Percentiles rank a stretch among this genome's conserved stretches.
phyloP scores from a whole-genome alignment of 2,113 vertebrate genomes.

The Cyprinodon tularosa region DNA sequence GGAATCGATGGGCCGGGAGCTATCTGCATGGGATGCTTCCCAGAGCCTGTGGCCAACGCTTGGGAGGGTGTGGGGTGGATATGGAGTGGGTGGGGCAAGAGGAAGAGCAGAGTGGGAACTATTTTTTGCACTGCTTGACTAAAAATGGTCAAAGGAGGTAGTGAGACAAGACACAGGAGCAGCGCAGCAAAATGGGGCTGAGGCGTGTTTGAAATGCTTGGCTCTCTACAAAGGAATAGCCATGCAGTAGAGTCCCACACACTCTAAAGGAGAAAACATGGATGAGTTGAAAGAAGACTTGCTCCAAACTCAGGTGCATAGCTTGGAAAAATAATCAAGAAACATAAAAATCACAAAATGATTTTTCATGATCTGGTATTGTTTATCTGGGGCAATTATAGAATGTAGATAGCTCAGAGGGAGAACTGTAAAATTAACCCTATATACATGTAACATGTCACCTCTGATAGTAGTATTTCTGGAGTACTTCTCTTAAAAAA shows the following conservation, averaged over 20 bases:
- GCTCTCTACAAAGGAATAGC: constrained; percentile 89
- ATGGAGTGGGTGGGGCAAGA: constrained; percentile 40
- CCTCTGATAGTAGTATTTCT: no score
- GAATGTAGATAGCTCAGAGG: no score
- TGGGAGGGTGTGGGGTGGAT: constrained; percentile 62
- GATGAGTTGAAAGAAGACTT: constrained; percentile 79
- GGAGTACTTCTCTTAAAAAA: no score
- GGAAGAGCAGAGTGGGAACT: constrained; percentile 79
- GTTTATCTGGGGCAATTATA: no score
- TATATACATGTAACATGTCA: no score
- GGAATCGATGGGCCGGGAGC: constrained; percentile 92
- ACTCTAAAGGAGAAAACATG: constrained; percentile 68
- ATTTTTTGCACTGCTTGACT: constrained; percentile 99
- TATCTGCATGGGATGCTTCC: constrained; percentile 85
- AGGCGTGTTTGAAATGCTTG: constrained; percentile 93
- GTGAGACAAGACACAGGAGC: constrained; percentile 88
- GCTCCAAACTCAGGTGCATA: constrained; percentile 31
- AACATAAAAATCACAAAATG: constrained; percentile 11
- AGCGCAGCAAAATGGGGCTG: constrained; percentile 84
- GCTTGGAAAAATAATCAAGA: not conserved
- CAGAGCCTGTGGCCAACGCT: constrained; percentile 86
- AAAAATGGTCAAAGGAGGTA: constrained; percentile 99
- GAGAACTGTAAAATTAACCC: no score
- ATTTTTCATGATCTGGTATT: constrained; percentile 20
- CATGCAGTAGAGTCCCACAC: constrained; percentile 81